Evolutionary conservation across 1,140 invertebrate genomes (phyloP).

Genomic region (Aricia agestis): DNA sequence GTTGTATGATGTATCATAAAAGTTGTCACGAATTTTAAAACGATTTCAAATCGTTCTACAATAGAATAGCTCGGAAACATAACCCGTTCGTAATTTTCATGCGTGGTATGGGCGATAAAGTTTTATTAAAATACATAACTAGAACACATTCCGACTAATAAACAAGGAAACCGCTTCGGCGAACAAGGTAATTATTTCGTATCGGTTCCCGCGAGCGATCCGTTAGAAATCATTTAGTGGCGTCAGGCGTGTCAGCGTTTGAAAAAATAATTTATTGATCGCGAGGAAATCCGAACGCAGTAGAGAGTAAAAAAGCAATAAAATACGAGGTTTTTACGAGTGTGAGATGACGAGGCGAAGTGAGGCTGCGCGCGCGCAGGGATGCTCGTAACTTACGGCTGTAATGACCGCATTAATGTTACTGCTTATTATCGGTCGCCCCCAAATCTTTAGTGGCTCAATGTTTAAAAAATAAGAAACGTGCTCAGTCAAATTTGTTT

Average conservation of each 20-base stretch:
- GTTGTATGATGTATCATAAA: too few relatives aligned
- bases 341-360: constrained; percentile 61
- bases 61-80: background rate
- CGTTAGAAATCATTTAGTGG: constrained; percentile 75
- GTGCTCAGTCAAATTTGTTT: background rate
- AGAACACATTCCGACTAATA: constrained; percentile 67
- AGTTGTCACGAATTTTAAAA: background rate
- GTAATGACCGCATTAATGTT: constrained; percentile 14
- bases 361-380: constrained; percentile 26
- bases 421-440: background rate
- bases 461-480: constrained; percentile 4
- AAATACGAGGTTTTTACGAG: constrained; percentile 72
- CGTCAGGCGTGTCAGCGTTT: constrained; percentile 73
- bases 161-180: constrained; percentile 70
- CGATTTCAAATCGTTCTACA: too few relatives aligned
- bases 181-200: constrained; percentile 65
- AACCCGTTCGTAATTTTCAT: constrained; percentile 24
- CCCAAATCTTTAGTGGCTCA: background rate
- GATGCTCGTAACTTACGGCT: constrained; percentile 18
- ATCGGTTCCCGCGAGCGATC: constrained; percentile 67
- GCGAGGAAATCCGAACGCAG: constrained; percentile 68
- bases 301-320: constrained; percentile 74
- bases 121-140: constrained; percentile 37
- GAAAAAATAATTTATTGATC: constrained; percentile 74
- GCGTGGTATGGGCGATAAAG: constrained; percentile 28